Conservation (phyloP, 2,888 invertebrate species). For the Melanophora roralis region DNA sequence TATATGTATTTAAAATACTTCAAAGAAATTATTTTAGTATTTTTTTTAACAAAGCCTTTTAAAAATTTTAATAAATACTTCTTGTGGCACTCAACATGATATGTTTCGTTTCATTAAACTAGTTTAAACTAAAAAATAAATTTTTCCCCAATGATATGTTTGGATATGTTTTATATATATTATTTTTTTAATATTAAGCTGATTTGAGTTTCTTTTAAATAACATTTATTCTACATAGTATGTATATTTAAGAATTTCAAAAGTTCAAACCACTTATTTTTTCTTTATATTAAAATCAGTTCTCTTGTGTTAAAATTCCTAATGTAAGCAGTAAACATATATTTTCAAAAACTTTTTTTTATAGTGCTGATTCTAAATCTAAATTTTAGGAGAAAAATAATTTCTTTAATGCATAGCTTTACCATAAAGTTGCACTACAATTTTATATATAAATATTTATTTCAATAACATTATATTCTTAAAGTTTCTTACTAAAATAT, state of each 20-base stretch:
- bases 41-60: conserved; percentile 50
- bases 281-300: conserved; percentile 70
- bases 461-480: conserved; percentile 25
- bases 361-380: conserved; percentile 32
- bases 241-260: conserved; percentile 62
- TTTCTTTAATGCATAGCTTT: neutral
- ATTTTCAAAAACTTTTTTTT: neutral
- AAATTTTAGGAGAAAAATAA: neutral
- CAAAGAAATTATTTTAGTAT: neutral
- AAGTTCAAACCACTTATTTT: conserved; percentile 77
- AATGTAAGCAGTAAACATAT: conserved; percentile 26
- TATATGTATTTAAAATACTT: too few relatives aligned
- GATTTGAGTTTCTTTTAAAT: conserved; percentile 3
- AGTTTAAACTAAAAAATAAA: conserved; percentile 14
- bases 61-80: neutral
- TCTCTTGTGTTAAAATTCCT: conserved; percentile 70
- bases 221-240: conserved; percentile 14
- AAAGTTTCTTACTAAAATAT: conserved; percentile 15
- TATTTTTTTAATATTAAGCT: conserved; percentile 34
- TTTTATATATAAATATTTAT: conserved; percentile 29
- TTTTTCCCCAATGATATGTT: conserved; percentile 40
- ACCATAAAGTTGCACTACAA: conserved; percentile 38
- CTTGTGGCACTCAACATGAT: conserved; percentile 60
- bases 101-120: conserved; percentile 54
- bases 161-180: conserved; percentile 15